These are phyloP conservation scores for Leptosomus discolor DNA, from an alignment of 2,113 vertebrate genomes.

Conservation along the genomic window DNA sequence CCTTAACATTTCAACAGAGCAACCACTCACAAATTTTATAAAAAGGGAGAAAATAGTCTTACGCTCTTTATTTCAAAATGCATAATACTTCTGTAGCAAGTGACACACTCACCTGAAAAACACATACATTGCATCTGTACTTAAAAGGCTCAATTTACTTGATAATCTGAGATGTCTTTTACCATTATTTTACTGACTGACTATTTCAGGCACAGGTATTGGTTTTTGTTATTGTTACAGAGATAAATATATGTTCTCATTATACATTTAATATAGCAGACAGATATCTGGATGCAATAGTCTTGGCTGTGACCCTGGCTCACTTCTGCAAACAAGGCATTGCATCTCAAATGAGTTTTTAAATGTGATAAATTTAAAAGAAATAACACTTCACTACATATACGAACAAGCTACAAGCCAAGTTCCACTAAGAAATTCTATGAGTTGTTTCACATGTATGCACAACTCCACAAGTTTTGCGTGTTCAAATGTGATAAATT, in stretches of 20 bases:
- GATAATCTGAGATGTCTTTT: not conserved
- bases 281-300: not conserved
- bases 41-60: not conserved
- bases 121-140: not conserved
- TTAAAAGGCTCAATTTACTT: not conserved
- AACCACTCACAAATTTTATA: not conserved
- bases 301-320: not conserved
- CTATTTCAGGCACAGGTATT: not conserved
- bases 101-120: not conserved
- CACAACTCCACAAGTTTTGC: not conserved
- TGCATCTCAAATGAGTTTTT: constrained; percentile 28
- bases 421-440: not conserved
- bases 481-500: not conserved
- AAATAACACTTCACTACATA: constrained; percentile 6
- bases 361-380: constrained; percentile 18
- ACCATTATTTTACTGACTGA: not conserved
- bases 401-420: not conserved
- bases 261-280: not conserved
- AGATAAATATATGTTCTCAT: not conserved
- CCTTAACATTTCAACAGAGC: not conserved
- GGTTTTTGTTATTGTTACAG: not conserved
- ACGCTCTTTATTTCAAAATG: not conserved
- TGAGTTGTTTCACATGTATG: not conserved
- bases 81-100: not conserved
- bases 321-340: constrained; percentile 3